Conservation (phyloP, 2,888 invertebrate genomes). For the Apantesis nais region DNA sequence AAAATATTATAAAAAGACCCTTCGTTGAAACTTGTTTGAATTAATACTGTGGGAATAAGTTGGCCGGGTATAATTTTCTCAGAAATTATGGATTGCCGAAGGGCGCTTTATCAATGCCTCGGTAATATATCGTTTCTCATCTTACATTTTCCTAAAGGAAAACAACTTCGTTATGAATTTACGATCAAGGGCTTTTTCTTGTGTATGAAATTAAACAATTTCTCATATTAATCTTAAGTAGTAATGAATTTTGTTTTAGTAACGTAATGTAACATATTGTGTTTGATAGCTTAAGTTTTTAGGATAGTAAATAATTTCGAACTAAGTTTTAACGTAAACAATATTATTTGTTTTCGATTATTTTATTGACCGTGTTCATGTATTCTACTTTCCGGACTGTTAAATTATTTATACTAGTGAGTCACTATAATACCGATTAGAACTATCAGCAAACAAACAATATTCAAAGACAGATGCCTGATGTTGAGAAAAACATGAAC, state of each 20-base stretch:
- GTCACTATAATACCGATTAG: conserved; percentile 43
- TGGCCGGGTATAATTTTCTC: conserved; percentile 58
- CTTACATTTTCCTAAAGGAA: conserved; percentile 51
- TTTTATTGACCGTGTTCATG: conserved; percentile 9
- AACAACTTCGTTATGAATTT: conserved; percentile 56
- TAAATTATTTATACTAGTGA: conserved; percentile 34
- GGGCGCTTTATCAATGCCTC: conserved; percentile 66
- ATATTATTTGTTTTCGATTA: not conserved
- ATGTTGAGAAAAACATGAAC: conserved; percentile 68
- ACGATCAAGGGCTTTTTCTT: conserved; percentile 43
- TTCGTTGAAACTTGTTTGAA: conserved; percentile 49
- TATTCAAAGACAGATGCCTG: conserved; percentile 59
- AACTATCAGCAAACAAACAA: conserved; percentile 63
- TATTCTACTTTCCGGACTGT: conserved; percentile 38
- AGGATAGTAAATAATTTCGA: not conserved
- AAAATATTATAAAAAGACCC: conserved; percentile 39
- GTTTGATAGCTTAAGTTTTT: conserved; percentile 13
- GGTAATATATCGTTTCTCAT: conserved; percentile 58
- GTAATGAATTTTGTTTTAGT: conserved; percentile 7
- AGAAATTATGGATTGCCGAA: conserved; percentile 64
- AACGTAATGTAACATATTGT: conserved; percentile 25
- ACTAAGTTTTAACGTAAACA: not conserved
- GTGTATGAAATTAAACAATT: conserved; percentile 35
- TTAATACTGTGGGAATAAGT: conserved; percentile 57
- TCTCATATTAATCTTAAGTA: conserved; percentile 16